Evolutionary conservation across 2,888 invertebrate species (phyloP).

Genomic region (Cephus rjabovi): DNA sequence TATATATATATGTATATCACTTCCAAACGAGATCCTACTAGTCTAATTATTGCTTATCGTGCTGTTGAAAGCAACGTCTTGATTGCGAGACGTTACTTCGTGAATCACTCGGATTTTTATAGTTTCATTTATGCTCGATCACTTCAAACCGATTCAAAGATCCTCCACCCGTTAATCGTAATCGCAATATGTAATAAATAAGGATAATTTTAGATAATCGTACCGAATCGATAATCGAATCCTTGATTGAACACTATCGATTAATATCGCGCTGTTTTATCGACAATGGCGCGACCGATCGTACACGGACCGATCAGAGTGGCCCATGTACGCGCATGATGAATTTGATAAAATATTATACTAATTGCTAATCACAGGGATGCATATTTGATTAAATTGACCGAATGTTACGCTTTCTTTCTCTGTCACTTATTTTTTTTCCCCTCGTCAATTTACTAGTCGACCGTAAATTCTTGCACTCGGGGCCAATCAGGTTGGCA

Average conservation of each 20-base stretch:
- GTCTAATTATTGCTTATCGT: too few species aligned
- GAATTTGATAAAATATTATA: too few species aligned
- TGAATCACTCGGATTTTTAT: neutral
- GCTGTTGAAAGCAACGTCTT: neutral
- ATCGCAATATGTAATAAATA: neutral
- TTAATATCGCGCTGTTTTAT: conserved; percentile 37
- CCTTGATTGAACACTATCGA: conserved; percentile 49
- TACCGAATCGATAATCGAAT: neutral
- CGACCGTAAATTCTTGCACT: too few species aligned
- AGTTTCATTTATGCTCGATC: neutral
- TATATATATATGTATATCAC: conserved; percentile 6
- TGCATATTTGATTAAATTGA: conserved; percentile 30
- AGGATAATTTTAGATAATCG: neutral
- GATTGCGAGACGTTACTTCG: neutral
- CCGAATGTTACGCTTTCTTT: conserved; percentile 20
- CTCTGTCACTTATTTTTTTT: conserved; percentile 31
- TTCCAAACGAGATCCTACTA: too few species aligned
- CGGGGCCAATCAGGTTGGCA: too few species aligned
- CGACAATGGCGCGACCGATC: too few species aligned
- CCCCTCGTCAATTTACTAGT: neutral
- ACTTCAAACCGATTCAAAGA: too few species aligned
- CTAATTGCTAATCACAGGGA: too few species aligned
- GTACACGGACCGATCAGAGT: too few species aligned
- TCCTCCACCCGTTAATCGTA: too few species aligned
- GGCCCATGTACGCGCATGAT: too few species aligned